phyloP scores from a whole-genome alignment of 2,797 vertebrate genomes.

The Cirrhinus molitorella region DNA sequence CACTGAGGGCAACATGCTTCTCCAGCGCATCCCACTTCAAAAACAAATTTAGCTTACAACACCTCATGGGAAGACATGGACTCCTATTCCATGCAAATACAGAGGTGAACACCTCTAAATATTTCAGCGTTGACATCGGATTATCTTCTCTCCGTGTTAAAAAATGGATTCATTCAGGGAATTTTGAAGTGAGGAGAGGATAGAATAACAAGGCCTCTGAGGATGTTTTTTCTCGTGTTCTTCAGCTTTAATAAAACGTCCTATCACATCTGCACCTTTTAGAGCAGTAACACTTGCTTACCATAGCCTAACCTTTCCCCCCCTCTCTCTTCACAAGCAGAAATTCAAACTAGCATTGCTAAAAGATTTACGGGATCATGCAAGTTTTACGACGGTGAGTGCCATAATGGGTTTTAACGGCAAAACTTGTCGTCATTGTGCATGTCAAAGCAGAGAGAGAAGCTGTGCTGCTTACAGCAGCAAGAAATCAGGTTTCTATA shows the following conservation, averaged over 20 bases:
- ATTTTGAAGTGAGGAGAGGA: constrained; percentile 58
- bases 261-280: constrained; percentile 25
- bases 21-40: constrained; percentile 5
- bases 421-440: constrained; percentile 79
- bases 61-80: constrained; percentile 12
- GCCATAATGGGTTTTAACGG: constrained; percentile 90
- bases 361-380: constrained; percentile 94
- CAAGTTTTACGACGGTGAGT: constrained; percentile 90
- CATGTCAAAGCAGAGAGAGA: constrained; percentile 81
- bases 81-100: constrained; percentile 60
- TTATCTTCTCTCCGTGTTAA: constrained; percentile 68
- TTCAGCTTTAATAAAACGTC: constrained; percentile 43
- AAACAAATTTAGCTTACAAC: constrained; percentile 38
- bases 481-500: constrained; percentile 76
- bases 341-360: constrained; percentile 79
- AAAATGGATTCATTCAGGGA: constrained; percentile 68
- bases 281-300: constrained; percentile 23
- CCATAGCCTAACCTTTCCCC: neutral
- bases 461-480: constrained; percentile 71
- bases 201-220: constrained; percentile 79
- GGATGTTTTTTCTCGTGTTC: constrained; percentile 72
- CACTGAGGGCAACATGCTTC: constrained; percentile 7
- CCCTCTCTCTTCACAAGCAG: constrained; percentile 64
- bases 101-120: constrained; percentile 65
- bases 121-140: constrained; percentile 72